A percentile compares a stretch with the other conserved stretches of the same genome.
Conservation (phyloP, 1,140 invertebrate species). For the Drosophila carrolli region DNA sequence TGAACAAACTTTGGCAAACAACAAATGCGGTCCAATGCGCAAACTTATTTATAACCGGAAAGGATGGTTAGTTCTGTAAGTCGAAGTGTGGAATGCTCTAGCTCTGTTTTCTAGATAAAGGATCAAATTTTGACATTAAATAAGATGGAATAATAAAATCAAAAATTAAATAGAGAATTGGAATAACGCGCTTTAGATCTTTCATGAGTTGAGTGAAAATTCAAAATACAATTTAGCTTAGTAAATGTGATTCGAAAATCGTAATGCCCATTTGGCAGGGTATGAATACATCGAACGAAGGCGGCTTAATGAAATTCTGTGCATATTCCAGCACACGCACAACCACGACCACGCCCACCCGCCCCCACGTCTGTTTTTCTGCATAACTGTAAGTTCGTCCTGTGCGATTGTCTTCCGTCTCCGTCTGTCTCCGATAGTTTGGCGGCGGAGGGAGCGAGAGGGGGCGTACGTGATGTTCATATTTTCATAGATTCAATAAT, state of each 20-base stretch:
- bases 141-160: too few species aligned
- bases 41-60: conserved; percentile 70
- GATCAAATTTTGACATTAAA: too few species aligned
- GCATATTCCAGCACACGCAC: conserved; percentile 69
- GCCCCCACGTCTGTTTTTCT: conserved; percentile 19
- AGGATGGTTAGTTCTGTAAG: background rate
- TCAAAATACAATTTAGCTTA: too few species aligned
- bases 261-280: background rate
- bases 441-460: conserved; percentile 7
- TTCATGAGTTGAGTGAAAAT: too few species aligned
- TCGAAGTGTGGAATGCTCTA: conserved; percentile 1
- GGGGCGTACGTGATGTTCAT: conserved; percentile 77
- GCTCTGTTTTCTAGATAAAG: too few species aligned
- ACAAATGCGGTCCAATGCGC: conserved; percentile 53
- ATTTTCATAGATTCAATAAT: conserved; percentile 83
- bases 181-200: too few species aligned
- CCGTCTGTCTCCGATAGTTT: conserved; percentile 49
- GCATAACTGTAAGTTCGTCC: conserved; percentile 73
- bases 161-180: too few species aligned
- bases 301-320: conserved; percentile 76
- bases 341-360: conserved; percentile 14
- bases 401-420: conserved; percentile 65
- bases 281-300: conserved; percentile 35
- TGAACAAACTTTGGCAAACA: conserved; percentile 78
- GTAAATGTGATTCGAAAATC: background rate